Percentiles rank a stretch among this genome's conserved stretches.
phyloP scores from a whole-genome alignment of 2,113 vertebrate species.

The Mandrillus leucophaeus region DNA sequence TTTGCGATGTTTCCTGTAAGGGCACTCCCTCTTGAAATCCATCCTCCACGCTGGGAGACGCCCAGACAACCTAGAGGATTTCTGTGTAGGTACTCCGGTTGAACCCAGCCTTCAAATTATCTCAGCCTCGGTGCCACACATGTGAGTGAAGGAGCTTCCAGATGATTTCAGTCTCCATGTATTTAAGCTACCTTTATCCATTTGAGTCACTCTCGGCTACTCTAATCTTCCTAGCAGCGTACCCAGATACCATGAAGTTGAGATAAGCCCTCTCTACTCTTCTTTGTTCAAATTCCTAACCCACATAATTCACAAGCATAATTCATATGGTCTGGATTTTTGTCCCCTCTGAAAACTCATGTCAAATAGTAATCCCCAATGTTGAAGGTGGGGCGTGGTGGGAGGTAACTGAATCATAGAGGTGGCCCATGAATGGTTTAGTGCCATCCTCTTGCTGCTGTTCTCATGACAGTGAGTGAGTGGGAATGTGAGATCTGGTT shows the following conservation, averaged over 20 bases:
- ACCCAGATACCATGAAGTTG: not conserved
- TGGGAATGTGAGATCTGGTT: no score
- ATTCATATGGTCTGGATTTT: no score
- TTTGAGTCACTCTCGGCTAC: not conserved
- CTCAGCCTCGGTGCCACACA: not conserved
- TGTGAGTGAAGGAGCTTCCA: not conserved
- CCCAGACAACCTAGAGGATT: not conserved
- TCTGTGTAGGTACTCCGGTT: not conserved
- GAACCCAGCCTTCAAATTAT: not conserved
- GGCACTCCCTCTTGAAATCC: not conserved
- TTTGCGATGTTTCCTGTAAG: not conserved
- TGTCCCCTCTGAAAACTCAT: no score
- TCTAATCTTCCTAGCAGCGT: not conserved
- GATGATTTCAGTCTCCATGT: not conserved
- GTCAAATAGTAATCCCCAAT: no score
- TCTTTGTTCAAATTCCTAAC: not conserved
- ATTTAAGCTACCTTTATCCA: not conserved
- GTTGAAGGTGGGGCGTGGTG: no score
- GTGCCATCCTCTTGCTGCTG: no score
- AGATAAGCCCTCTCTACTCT: not conserved
- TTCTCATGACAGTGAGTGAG: no score
- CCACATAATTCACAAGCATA: not conserved
- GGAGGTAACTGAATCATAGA: no score
- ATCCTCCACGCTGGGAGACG: not conserved
- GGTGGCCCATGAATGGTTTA: no score